phyloP scores from a whole-genome alignment of 64 coral and sea anemone genomes.

The Stichodactyla helianthus region DNA sequence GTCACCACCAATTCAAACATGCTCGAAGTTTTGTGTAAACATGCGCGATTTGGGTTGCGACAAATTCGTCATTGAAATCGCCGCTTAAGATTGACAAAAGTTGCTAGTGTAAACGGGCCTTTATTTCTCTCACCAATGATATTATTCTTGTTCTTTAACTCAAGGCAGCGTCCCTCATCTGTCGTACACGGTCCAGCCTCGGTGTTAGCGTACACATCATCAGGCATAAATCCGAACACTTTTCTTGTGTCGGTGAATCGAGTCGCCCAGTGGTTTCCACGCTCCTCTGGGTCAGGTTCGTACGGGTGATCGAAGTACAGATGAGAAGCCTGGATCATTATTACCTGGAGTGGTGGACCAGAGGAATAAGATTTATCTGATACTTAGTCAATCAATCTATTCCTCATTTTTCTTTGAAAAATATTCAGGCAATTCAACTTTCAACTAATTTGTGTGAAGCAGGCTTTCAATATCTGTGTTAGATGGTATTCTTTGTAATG shows the following conservation, averaged over 20 bases:
- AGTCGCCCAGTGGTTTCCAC: conserved; percentile 77
- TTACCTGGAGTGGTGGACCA: conserved; percentile 28
- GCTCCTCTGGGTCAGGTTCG: conserved; percentile 83
- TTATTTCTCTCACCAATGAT: conserved; percentile 34
- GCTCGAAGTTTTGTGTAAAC: no score
- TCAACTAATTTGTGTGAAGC: no score
- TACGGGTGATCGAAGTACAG: conserved; percentile 94
- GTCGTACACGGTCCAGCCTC: conserved; percentile 9
- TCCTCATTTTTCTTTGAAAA: no score
- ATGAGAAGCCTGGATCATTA: conserved; percentile 80
- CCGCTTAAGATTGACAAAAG: no score
- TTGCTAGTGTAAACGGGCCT: no score
- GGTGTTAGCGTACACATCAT: conserved; percentile 56
- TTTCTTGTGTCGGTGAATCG: conserved; percentile 80
- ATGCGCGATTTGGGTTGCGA: no score
- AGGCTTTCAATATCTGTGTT: no score
- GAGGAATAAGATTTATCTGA: not conserved
- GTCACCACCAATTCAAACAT: no score
- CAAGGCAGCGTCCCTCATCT: not conserved
- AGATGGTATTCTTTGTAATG: no score
- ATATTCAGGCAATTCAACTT: no score
- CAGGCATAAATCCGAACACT: conserved; percentile 78
- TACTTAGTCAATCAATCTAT: no score
- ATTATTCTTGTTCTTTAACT: conserved; percentile 49
- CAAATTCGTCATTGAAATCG: no score